Evolutionary conservation across 2,113 vertebrate species (phyloP), one percentile per base, ranked within the genome.

Genomic region (Centropus bengalensis): DNA sequence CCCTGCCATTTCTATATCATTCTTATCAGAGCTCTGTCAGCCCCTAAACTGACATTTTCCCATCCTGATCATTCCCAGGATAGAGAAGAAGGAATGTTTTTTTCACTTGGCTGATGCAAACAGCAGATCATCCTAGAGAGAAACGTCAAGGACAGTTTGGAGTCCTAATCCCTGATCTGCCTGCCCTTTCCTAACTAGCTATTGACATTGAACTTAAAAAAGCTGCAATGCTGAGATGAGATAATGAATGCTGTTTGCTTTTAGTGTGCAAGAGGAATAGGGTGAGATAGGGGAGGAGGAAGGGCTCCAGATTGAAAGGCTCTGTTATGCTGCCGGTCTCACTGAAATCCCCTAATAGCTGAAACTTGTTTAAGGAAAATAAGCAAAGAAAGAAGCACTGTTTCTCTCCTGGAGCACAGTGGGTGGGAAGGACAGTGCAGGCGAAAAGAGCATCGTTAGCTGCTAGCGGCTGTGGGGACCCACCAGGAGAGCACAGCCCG

Each of bases 11-110:
- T 96, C 94, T 84, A 38, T 95, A 91, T 96, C 88, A 27, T 94
- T 96, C 97, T 98, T 98, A 98, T 98, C 98, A 97, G 97, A 97
- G 97, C 94, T 96, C 97, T 98, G 97, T 97, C 98, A 98, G 97
- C 97, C 97, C 97, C 97, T 94, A 96, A 97, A 98, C 89, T 98
- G 98, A 98, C 97, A 98, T 98, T 98, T 98, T 97, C 97, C 97
- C 97, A 96, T 98, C 97, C 97, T 97, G 98, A 98, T 98, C 97
- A 97, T 94, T 96, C 90, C 93, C 96, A 96, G 98, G 98, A 98
- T 97, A 98, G 96, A 87, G 94, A 87, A 96, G 95, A 92, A 70
- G 45, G 96, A 70, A 82, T 90, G 93, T 94, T 91, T 88, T 97
- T 95, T 96, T 94, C 90, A 59, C 56, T 24, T 33, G 92, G 93